Percentiles rank a stretch among this genome's conserved stretches.
phyloP scores from a whole-genome alignment of 1,140 invertebrate species.

The Pachyrhynchus sulphureomaculatus region DNA sequence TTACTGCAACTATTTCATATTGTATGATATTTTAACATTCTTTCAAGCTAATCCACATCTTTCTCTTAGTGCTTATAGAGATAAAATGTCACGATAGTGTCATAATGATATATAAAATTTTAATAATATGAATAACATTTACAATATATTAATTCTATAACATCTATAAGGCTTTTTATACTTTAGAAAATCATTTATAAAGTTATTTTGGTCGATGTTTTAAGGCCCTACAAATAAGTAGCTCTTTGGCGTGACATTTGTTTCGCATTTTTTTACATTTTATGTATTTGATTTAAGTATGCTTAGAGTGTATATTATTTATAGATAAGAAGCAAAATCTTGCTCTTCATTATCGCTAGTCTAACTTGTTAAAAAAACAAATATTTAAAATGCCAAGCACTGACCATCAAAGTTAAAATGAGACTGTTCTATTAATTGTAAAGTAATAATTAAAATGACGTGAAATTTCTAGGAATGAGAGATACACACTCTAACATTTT shows the following conservation, averaged over 20 bases:
- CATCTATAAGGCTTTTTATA: slow-evolving; percentile 22
- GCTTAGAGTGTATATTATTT: not conserved
- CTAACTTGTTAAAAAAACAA: too few species aligned
- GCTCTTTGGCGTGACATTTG: not conserved
- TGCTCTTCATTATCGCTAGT: too few species aligned
- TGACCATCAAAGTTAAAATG: too few species aligned
- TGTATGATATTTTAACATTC: too few species aligned
- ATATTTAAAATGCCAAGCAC: too few species aligned
- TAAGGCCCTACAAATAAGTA: slow-evolving; percentile 20
- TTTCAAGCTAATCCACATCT: not conserved
- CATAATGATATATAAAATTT: slow-evolving; percentile 15
- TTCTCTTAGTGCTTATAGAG: not conserved
- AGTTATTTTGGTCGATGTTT: slow-evolving; percentile 18
- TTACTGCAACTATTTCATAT: too few species aligned
- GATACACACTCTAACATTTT: too few species aligned
- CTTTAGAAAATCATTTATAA: slow-evolving; percentile 15
- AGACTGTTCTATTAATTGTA: too few species aligned
- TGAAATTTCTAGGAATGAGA: too few species aligned
- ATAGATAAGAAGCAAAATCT: too few species aligned
- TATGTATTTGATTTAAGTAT: not conserved
- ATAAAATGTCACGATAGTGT: not conserved
- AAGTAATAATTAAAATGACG: too few species aligned
- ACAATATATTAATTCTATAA: slow-evolving; percentile 17
- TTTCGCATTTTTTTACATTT: not conserved
- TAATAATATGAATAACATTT: slow-evolving; percentile 15